A percentile compares a stretch with the other conserved stretches of the same genome.
Evolutionary conservation across 2,797 vertebrate genomes (phyloP).

Genomic region (Etheostoma nigrum): DNA sequence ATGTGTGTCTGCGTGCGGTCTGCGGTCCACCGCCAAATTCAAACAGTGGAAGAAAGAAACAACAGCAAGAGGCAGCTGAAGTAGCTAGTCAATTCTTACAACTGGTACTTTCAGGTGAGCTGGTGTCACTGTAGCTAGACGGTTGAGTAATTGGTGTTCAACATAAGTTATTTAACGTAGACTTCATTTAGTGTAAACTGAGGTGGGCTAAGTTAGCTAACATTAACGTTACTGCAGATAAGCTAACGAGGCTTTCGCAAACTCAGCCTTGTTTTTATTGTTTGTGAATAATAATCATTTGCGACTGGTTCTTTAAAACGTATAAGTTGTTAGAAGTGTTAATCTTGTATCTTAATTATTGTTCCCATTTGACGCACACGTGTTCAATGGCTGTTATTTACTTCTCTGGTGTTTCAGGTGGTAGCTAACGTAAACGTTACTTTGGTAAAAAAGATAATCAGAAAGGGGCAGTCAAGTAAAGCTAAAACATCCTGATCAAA

Average conservation of each 20-base stretch:
- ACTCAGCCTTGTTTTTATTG: neutral
- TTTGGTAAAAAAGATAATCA: neutral
- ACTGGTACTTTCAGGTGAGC: slow-evolving; percentile 31
- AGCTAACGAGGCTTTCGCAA: neutral
- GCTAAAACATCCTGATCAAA: neutral
- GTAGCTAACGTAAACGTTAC: neutral
- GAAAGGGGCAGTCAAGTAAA: neutral
- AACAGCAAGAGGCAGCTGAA: neutral
- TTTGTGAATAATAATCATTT: neutral
- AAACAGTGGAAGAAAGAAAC: slow-evolving; percentile 74
- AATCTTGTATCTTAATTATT: neutral
- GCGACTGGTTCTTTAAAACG: neutral
- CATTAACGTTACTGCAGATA: neutral
- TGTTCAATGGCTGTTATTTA: neutral
- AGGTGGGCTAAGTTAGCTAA: too few relatives aligned
- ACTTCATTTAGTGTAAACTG: neutral
- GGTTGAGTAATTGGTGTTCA: accelerated
- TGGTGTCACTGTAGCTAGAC: accelerated
- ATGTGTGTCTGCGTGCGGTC: neutral
- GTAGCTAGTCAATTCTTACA: neutral
- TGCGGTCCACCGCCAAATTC: slow-evolving; percentile 84
- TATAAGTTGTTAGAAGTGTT: neutral
- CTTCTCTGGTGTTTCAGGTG: neutral
- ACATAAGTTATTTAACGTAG: neutral
- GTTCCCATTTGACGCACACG: neutral